Conservation (phyloP, 2,797 vertebrate genomes). For the Clarias platycephalus region DNA sequence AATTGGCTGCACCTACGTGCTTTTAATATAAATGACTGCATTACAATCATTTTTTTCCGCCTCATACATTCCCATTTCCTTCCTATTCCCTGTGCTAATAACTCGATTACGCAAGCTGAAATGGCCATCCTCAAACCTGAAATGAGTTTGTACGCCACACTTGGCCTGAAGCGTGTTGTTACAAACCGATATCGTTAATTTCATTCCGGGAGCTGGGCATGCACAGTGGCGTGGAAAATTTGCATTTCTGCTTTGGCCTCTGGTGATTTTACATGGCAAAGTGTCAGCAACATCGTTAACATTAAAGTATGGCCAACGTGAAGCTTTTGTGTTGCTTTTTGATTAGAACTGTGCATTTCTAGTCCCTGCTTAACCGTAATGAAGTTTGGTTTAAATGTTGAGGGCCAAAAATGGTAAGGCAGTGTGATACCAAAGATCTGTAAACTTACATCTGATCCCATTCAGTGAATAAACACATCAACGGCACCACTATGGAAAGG, state of each 20-base stretch:
- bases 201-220: slow-evolving; percentile 19
- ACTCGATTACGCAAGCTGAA: neutral
- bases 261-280: neutral
- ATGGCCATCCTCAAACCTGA: neutral
- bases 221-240: slow-evolving; percentile 15
- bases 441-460: neutral
- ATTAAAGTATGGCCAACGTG: neutral
- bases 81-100: neutral
- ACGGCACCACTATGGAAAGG: neutral
- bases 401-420: neutral
- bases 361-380: neutral
- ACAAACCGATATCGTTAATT: slow-evolving; percentile 46
- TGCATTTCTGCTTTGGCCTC: neutral
- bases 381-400: neutral
- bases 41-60: neutral
- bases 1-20: neutral
- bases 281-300: neutral
- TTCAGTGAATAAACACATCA: neutral
- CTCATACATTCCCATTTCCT: neutral
- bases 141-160: neutral
- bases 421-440: neutral
- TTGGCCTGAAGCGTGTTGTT: slow-evolving; percentile 34
- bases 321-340: neutral
- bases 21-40: slow-evolving; percentile 4
- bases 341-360: neutral